Base-by-base conservation (phyloP, 1,140 invertebrate genomes). In the Neotoxoptera formosana region DNA sequence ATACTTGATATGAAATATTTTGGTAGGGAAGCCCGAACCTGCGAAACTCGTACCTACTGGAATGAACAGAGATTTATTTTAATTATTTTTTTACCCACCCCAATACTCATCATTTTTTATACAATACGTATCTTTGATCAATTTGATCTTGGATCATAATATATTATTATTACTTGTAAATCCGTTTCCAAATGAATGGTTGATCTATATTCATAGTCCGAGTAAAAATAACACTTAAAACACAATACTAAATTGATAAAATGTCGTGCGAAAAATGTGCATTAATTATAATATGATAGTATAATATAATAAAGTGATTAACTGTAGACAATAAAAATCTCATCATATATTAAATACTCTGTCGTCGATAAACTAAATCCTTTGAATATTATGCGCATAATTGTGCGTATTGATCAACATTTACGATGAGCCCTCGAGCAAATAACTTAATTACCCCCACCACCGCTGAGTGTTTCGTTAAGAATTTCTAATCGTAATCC, bases 11-110 rank as follows among this genome's bases (percentile, higher is more conserved):
- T 67, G n/a, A 76, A 76, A n/a, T 76, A 34, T 76, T n/a, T n/a
- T n/a, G 7, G 30, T 14, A 7, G 14, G 4, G 30, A 0, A 30
- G n/a, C 6, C 11, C 4, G 0, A 7, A n/a, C n/a, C n/a, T n/a
- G n/a, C 60, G n/a, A 76, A n/a, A 17, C 3, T 76, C 60, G 6
- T 76, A n/a, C 41, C 41, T 41, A 41, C 30, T 76, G 60, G n/a
- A 76, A 76, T 76, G 60, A n/a, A 14, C n/a, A 76, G n/a, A n/a
- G 60, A 6, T 76, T 2, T 76, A 17, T 17, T 76, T 76, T 76
- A 76, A 76, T 76, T 76, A 76, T 34, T 76, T 76, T 41, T 53
- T n/a, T 76, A 17, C 14, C 30, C 6, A 14, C 60, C 4, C 0
- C 3, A n/a, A n/a, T n/a, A 76, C 14, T n/a, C 11, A n/a, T 76